Evolutionary conservation across 2,797 vertebrate species (phyloP), one percentile per base, ranked within the genome.

Genomic region (Momotus momota): DNA sequence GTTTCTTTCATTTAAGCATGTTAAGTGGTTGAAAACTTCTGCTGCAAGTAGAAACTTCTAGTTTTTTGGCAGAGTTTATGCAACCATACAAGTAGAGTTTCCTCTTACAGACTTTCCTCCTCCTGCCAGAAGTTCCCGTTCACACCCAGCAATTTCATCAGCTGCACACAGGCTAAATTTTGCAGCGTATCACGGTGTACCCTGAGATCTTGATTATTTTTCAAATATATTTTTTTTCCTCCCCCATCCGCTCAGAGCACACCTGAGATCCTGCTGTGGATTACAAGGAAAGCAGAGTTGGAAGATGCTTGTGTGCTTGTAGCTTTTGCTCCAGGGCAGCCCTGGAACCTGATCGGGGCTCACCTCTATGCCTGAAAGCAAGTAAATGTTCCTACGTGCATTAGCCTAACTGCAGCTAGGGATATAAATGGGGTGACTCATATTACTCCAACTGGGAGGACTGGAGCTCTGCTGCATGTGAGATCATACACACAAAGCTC

Each of bases 91-190:
- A 46, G 81, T 23, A 87, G 86, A 92, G 20, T 74, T 92, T 88
- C 55, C 60, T 93, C 83, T 91, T 65, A 23, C 54, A 92, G 86
- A 22, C 69, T 82, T 85, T 81, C 35, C 49, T 85, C 21, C 67
- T 91, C 35, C 35, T 35, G 91, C 91, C 91, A 95, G 91, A 92
- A 92, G 92, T 75, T 97, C 75, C 75, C 6, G 1, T 91, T 96
- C 94, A 86, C 86, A 89, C 94, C 92, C 35, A 94, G 71, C 60
- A 72, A 46, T 81, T 64, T 92, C 86, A 84, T 94, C 96, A 90
- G 90, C 92, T 93, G 90, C 88, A 82, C 17, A 2, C 41, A 72
- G 60, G 74, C 93, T 95, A 91, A 87, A 87, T 96, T 97, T 95
- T 95, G 87, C 91, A 96, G 87, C 79, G 64, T 70, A 77, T 4